phyloP scores from a whole-genome alignment of 1,140 invertebrate genomes.

The Galleria mellonella region DNA sequence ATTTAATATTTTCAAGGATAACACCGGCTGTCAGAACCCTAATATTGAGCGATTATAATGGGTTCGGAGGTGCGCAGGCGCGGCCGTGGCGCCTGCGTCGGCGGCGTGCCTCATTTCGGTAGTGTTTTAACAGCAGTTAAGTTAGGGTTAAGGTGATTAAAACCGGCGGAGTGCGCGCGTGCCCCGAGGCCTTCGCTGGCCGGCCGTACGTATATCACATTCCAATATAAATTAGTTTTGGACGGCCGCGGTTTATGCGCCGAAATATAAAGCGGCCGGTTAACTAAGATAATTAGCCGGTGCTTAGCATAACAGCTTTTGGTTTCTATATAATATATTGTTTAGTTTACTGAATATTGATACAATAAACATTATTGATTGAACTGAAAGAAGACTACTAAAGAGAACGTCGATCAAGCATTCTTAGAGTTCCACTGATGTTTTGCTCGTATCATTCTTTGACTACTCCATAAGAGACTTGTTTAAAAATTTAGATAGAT shows the following conservation, averaged over 20 bases:
- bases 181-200: slow-evolving; percentile 36
- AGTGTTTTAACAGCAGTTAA: slow-evolving; percentile 44
- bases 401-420: too few relatives aligned
- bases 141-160: slow-evolving; percentile 61
- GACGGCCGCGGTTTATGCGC: slow-evolving; percentile 30
- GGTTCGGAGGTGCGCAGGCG: neutral
- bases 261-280: slow-evolving; percentile 33
- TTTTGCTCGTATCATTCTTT: too few relatives aligned
- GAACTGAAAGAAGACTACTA: too few relatives aligned
- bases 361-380: too few relatives aligned
- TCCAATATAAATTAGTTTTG: slow-evolving; percentile 70
- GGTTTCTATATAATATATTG: neutral
- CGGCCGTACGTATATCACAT: slow-evolving; percentile 60
- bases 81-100: slow-evolving; percentile 32
- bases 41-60: slow-evolving; percentile 14
- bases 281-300: slow-evolving; percentile 29
- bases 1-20: too few relatives aligned
- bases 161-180: slow-evolving; percentile 42
- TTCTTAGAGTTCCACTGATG: too few relatives aligned
- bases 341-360: neutral
- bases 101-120: slow-evolving; percentile 27
- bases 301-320: slow-evolving; percentile 20
- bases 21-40: neutral
- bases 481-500: too few relatives aligned
- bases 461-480: too few relatives aligned